Conservation (phyloP, 2,113 vertebrate species). For the Amazona vittata region DNA sequence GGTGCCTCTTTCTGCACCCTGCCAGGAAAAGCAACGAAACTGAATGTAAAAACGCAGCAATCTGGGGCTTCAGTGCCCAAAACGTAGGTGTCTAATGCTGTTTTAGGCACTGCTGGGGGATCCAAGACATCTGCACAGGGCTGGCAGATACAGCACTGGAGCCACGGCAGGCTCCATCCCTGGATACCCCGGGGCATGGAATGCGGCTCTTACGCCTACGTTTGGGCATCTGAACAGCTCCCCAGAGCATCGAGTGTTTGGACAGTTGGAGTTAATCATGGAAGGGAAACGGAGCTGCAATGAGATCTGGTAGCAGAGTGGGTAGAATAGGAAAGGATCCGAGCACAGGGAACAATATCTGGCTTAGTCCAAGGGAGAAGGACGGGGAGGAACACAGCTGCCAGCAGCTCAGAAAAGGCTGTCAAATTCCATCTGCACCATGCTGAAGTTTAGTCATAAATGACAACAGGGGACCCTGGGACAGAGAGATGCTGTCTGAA, state of each 20-base stretch:
- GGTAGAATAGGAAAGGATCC: background rate
- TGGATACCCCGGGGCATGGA: background rate
- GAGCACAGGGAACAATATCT: background rate
- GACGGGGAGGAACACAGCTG: background rate
- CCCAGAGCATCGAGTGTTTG: conserved; percentile 31
- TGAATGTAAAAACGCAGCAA: background rate
- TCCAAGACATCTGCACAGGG: background rate
- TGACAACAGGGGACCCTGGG: background rate
- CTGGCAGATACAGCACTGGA: background rate
- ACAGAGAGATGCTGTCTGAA: conserved; percentile 5
- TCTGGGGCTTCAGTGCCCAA: background rate
- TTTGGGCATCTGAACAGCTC: background rate
- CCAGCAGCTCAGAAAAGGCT: background rate
- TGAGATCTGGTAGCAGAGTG: background rate
- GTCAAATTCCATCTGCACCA: background rate
- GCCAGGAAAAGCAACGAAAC: conserved; percentile 23
- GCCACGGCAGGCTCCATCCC: background rate
- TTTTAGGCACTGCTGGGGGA: background rate
- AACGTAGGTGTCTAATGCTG: background rate
- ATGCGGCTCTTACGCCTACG: background rate
- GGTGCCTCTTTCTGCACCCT: background rate
- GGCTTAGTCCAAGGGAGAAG: background rate
- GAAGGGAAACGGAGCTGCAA: background rate
- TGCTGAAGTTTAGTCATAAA: background rate
- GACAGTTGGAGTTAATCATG: conserved; percentile 56